A percentile compares a stretch with the other conserved stretches of the same genome.
Conservation (phyloP, 2,113 vertebrate genomes). For the Sardina pilchardus region DNA sequence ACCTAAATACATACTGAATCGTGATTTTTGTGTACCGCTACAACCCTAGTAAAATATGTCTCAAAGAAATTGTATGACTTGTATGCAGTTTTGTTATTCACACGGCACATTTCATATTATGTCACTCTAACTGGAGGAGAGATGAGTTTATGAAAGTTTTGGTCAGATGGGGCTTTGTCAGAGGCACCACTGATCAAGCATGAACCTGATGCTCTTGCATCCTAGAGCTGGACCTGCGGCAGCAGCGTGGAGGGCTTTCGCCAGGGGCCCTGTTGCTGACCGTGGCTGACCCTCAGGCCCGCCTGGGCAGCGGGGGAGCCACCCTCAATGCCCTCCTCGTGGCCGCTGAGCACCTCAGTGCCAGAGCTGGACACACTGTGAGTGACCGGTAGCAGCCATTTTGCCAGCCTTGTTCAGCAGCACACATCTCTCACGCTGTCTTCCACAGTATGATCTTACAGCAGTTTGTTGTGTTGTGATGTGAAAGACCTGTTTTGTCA, state of each 20-base stretch:
- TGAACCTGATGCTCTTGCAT: neutral
- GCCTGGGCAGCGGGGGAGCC: constrained; percentile 88
- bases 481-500: constrained; percentile 16
- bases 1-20: too few species aligned
- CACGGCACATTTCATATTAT: too few species aligned
- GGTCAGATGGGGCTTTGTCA: neutral
- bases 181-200: neutral
- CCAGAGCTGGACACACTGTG: constrained; percentile 80
- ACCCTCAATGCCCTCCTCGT: constrained; percentile 92
- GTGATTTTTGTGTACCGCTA: too few species aligned
- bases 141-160: too few species aligned
- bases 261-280: constrained; percentile 75
- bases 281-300: constrained; percentile 79
- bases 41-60: too few species aligned
- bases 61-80: too few species aligned
- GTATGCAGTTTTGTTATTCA: too few species aligned
- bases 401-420: neutral
- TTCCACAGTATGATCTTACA: neutral
- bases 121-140: too few species aligned
- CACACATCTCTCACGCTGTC: neutral
- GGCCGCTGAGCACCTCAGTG: constrained; percentile 90
- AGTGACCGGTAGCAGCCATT: constrained; percentile 48
- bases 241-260: constrained; percentile 75
- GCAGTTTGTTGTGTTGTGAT: neutral
- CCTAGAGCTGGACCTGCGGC: constrained; percentile 85